Evolutionary conservation across 2,888 invertebrate genomes (phyloP).

Genomic region (Cheilosia scutellata): DNA sequence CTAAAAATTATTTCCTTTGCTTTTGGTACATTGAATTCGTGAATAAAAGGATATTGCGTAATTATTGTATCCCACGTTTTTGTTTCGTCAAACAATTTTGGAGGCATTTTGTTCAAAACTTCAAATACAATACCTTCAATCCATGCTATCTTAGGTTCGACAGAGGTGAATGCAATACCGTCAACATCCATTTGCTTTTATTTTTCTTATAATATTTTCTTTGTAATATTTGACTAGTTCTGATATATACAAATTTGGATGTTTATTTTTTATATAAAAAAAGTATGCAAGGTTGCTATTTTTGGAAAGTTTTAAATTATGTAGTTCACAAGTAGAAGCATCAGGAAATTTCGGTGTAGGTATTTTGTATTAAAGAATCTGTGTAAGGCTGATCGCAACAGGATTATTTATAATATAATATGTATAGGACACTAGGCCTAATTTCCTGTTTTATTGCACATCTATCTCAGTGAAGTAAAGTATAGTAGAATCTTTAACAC

Average conservation of each 20-base stretch:
- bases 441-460: no score
- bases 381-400: no score
- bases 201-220: neutral
- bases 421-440: no score
- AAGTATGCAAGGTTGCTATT: neutral
- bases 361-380: no score
- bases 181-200: slow-evolving; percentile 9
- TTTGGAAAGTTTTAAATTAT: no score
- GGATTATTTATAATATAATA: no score
- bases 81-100: slow-evolving; percentile 32
- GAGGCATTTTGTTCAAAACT: slow-evolving; percentile 31
- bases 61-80: slow-evolving; percentile 41
- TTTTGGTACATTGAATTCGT: slow-evolving; percentile 20
- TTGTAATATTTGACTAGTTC: neutral
- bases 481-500: no score
- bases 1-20: slow-evolving; percentile 45
- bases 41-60: slow-evolving; percentile 61
- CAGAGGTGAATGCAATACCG: slow-evolving; percentile 22
- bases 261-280: neutral
- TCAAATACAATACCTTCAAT: slow-evolving; percentile 32
- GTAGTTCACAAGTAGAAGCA: no score
- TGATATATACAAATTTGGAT: neutral
- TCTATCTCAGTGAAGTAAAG: no score
- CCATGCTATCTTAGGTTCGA: slow-evolving; percentile 44
- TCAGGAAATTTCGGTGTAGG: no score